Evolutionary conservation across 2,797 vertebrate genomes (phyloP).

Genomic region (Erpetoichthys calabaricus): DNA sequence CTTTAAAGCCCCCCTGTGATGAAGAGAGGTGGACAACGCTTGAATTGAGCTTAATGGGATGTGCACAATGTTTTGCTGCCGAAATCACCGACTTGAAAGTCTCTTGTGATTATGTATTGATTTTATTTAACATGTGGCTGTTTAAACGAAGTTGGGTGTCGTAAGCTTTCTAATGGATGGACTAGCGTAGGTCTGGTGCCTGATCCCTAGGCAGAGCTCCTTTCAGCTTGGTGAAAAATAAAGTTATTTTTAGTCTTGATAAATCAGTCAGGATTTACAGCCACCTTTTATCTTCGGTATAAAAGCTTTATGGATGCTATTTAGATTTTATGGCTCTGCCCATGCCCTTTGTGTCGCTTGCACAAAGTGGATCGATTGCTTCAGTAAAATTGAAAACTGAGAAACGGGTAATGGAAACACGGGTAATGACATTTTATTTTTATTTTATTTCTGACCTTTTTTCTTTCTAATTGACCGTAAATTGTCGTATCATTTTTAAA

Average conservation of each 20-base stretch:
- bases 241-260: slow-evolving; percentile 5
- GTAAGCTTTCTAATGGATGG: background rate
- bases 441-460: too few species aligned
- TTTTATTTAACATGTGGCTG: background rate
- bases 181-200: background rate
- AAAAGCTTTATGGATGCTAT: slow-evolving; percentile 13
- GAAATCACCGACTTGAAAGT: slow-evolving; percentile 4
- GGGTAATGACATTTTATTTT: too few species aligned
- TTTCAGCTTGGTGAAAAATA: too few species aligned
- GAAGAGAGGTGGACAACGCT: slow-evolving; percentile 23
- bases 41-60: slow-evolving; percentile 5
- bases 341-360: slow-evolving; percentile 2
- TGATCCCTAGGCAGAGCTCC: background rate
- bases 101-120: background rate
- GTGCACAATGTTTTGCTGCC: slow-evolving; percentile 1
- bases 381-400: too few species aligned
- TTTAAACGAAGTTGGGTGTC: background rate
- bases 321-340: slow-evolving; percentile 1
- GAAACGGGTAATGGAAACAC: too few species aligned
- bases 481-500: too few species aligned
- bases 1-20: slow-evolving; percentile 23
- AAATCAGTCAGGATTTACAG: slow-evolving; percentile 3
- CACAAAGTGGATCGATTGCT: background rate
- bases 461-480: too few species aligned
- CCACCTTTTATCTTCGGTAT: slow-evolving; percentile 11